phyloP scores from a whole-genome alignment of 1,140 invertebrate species.

The Gonioctena quinquepunctata region DNA sequence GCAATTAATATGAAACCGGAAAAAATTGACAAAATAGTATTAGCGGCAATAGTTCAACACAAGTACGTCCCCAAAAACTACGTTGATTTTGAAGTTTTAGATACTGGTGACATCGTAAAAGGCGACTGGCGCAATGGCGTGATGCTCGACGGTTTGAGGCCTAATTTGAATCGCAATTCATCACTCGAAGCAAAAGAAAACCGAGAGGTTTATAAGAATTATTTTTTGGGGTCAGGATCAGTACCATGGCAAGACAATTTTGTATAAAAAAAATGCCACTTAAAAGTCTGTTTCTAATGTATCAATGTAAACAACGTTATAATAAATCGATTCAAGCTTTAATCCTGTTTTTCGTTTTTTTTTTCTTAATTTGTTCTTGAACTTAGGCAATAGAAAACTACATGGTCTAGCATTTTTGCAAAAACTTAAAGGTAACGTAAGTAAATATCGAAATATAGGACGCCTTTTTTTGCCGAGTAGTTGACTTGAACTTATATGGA shows the following conservation, averaged over 20 bases:
- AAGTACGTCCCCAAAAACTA: neutral
- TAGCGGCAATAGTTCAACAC: neutral
- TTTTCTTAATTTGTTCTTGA: too few relatives aligned
- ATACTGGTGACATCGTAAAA: conserved; percentile 5
- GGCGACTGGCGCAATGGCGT: neutral
- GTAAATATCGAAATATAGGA: too few relatives aligned
- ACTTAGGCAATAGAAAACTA: too few relatives aligned
- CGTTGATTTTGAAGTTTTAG: conserved; percentile 1
- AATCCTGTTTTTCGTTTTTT: too few relatives aligned
- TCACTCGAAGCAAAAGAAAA: neutral
- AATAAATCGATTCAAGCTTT: too few relatives aligned
- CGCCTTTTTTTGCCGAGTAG: too few relatives aligned
- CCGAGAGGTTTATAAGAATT: neutral
- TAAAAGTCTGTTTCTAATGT: too few relatives aligned
- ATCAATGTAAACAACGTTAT: too few relatives aligned
- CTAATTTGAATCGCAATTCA: neutral
- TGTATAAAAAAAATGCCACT: too few relatives aligned
- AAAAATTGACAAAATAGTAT: neutral
- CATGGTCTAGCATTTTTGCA: too few relatives aligned
- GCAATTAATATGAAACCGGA: neutral
- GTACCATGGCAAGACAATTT: neutral
- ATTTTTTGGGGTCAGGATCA: neutral
- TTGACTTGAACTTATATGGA: too few relatives aligned
- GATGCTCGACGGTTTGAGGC: neutral
- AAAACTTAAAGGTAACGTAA: too few relatives aligned